These are phyloP conservation scores for Podotricha telesiphe DNA, from an alignment of 2,888 invertebrate genomes.

Conservation along the genomic window DNA sequence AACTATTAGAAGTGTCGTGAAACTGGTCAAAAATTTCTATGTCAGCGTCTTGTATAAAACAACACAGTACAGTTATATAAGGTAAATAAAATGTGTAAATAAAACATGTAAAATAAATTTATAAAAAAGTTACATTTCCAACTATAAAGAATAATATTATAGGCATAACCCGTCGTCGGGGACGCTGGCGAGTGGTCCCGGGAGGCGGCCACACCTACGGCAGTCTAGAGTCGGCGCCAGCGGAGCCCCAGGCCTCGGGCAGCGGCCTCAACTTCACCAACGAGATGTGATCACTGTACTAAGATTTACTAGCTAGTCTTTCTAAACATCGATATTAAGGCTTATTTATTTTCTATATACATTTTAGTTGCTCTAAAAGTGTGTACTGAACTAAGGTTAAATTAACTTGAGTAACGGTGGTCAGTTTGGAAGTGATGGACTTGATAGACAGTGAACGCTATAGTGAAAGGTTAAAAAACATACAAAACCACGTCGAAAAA, in stretches of 20 bases:
- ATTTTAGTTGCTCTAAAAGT: constrained; percentile 9
- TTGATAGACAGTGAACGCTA: not conserved
- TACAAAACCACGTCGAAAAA: not conserved
- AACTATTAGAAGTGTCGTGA: not conserved
- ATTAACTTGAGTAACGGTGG: constrained; percentile 12
- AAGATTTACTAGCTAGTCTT: constrained; percentile 36
- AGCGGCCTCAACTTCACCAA: constrained; percentile 72
- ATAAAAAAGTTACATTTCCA: not conserved
- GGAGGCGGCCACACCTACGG: constrained; percentile 85
- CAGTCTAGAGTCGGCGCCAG: constrained; percentile 80
- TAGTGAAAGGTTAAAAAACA: constrained; percentile 10
- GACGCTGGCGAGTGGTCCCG: constrained; percentile 72
- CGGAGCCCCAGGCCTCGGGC: constrained; percentile 64
- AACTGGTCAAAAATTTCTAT: not conserved
- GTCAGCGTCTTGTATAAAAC: constrained; percentile 1
- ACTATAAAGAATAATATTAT: constrained; percentile 41
- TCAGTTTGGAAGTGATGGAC: constrained; percentile 4
- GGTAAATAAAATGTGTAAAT: constrained; percentile 6
- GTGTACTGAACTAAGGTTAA: not conserved
- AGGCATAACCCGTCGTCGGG: constrained; percentile 82
- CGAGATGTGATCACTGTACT: constrained; percentile 60
- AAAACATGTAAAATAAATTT: not conserved
- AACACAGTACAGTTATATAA: constrained; percentile 2
- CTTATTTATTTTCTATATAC: constrained; percentile 6
- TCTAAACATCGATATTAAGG: constrained; percentile 16